These are phyloP conservation scores for Euproctis similis DNA, from an alignment of 2,888 invertebrate species.

Conservation along the genomic window DNA sequence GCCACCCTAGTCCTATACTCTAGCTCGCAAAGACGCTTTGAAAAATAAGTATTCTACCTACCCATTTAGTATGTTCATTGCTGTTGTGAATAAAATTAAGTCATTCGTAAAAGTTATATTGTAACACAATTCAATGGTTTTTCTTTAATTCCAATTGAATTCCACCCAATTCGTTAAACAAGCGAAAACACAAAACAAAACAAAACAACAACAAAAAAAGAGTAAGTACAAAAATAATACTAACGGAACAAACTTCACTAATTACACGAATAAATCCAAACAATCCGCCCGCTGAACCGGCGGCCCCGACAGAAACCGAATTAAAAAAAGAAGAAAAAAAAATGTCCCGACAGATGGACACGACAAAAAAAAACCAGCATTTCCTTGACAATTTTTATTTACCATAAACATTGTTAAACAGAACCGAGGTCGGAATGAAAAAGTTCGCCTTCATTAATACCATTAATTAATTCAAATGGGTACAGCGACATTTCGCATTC, in stretches of 20 bases:
- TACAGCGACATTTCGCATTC: constrained; percentile 70
- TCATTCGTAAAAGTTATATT: constrained; percentile 28
- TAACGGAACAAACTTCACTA: constrained; percentile 70
- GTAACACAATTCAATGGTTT: constrained; percentile 34
- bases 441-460: constrained; percentile 71
- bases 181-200: too few species aligned
- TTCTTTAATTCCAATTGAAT: constrained; percentile 51
- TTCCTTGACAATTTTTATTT: constrained; percentile 75
- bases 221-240: constrained; percentile 65
- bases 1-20: too few species aligned
- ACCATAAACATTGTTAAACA: constrained; percentile 72
- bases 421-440: constrained; percentile 56
- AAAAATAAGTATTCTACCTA: too few species aligned
- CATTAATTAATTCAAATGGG: constrained; percentile 75
- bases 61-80: too few species aligned
- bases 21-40: too few species aligned
- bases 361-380: constrained; percentile 61
- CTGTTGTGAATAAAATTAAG: too few species aligned
- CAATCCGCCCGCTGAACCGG: constrained; percentile 52
- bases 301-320: constrained; percentile 51
- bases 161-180: constrained; percentile 54
- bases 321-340: constrained; percentile 65
- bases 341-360: constrained; percentile 61
- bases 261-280: constrained; percentile 74
- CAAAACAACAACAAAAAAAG: too few species aligned